A percentile compares a stretch with the other conserved stretches of the same genome.
Conservation (phyloP, 1,140 invertebrate species). For the Stenopsyche tienmushanensis region DNA sequence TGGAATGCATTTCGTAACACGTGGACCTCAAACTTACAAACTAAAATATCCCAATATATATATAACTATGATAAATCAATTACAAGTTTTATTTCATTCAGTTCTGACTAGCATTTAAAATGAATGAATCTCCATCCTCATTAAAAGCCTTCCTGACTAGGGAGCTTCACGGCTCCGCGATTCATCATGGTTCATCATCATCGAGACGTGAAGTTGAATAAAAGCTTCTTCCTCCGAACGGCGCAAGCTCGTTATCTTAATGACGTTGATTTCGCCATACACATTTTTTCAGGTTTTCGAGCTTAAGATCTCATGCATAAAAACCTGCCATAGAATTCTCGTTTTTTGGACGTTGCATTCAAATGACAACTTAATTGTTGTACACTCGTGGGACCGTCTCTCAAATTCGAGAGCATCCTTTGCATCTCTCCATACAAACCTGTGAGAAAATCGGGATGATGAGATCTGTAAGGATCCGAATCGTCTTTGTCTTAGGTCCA, state of each 20-base stretch:
- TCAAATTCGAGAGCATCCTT: slow-evolving; percentile 17
- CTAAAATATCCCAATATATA: too few species aligned
- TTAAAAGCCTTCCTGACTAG: slow-evolving; percentile 8
- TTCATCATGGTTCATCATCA: background rate
- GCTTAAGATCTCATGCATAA: background rate
- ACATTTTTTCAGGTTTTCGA: background rate
- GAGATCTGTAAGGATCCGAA: background rate
- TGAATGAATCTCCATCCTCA: background rate
- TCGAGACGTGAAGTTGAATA: slow-evolving; percentile 21
- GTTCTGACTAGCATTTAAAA: background rate
- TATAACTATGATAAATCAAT: background rate
- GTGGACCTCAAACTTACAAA: too few species aligned
- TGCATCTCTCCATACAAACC: slow-evolving; percentile 1
- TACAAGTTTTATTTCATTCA: background rate
- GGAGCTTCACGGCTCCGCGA: background rate
- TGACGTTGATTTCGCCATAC: slow-evolving; percentile 14
- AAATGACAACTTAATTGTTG: background rate
- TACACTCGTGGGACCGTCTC: slow-evolving; percentile 5
- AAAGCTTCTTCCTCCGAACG: slow-evolving; percentile 8
- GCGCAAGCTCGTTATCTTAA: slow-evolving; percentile 24
- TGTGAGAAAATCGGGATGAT: slow-evolving; percentile 17
- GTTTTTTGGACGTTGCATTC: background rate
- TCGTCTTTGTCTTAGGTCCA: slow-evolving; percentile 12
- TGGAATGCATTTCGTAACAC: too few species aligned
- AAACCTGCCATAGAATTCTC: background rate